Evolutionary conservation across 2,113 vertebrate genomes (phyloP), one percentile per base, ranked within the genome.

Genomic region (Stigmatopora argus): DNA sequence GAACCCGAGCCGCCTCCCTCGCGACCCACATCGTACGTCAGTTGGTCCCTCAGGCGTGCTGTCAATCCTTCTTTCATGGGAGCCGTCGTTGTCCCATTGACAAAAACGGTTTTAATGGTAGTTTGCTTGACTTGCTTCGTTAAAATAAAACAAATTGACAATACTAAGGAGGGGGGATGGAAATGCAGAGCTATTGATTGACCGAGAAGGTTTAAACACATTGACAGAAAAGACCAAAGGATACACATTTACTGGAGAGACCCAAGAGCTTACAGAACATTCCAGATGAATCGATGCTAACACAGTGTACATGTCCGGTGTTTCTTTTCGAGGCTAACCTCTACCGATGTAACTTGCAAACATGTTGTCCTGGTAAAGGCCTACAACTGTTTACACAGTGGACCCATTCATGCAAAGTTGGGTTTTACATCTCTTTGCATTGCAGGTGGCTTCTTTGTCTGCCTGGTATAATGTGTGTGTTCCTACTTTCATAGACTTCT

Each of bases 361-460:
- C 86, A 83, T 85, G 83, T 86, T 86, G 87, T 88, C 73, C 62
- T 75, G 64, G 62, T 73, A 66, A 71, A 61, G 53, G 41, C 41
- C 56, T 47, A 18, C 52, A 3, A 31, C 65, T 5, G 45, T 23
- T 15, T 47, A 31, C 79, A 88, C 83, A 88, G 77, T 77, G 77
- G 64, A 72, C 67, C 64, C 69, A 81, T 89, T 89, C 84, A 86
- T 66, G 2, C 48, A 17, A 18, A 63, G 55, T 64, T 83, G 67
- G 1, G 21, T 69, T 78, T 63, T 62, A 71, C 73, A 66, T 87
- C 52, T 78, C 55, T 64, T 62, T 67, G 57, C 55, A 71, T 62
- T 52, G 69, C 69, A 26, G 70, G 70, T 85, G 62, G 70, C 73
- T 73, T 77, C 66, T 63, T 66, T 69, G 60, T 61, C 17, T n/a